A percentile compares a stretch with the other conserved stretches of the same genome.
phyloP scores from a whole-genome alignment of 2,113 vertebrate species.

The Boulengeromyrus knoepffleri region DNA sequence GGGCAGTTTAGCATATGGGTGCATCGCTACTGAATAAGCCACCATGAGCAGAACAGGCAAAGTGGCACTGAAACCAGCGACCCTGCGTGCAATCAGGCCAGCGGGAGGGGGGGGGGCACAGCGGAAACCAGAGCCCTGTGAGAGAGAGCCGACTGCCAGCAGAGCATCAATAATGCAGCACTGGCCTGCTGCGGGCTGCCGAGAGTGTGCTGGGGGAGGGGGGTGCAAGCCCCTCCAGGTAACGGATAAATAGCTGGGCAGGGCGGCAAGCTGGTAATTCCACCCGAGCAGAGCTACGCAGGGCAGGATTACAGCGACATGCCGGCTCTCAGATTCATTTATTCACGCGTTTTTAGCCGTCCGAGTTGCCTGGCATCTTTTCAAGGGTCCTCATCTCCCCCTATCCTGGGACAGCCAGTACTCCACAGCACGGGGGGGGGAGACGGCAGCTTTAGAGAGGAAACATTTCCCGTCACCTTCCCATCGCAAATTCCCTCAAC shows the following conservation, averaged over 20 bases:
- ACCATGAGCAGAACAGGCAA: background rate
- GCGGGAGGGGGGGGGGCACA: background rate
- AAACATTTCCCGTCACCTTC: background rate
- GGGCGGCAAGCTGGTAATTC: constrained; percentile 51
- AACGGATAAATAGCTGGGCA: constrained; percentile 56
- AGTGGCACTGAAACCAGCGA: background rate
- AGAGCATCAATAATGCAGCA: constrained; percentile 63
- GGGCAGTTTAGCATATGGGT: background rate
- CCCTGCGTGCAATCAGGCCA: background rate
- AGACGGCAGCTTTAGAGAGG: background rate
- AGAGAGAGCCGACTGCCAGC: constrained; percentile 50
- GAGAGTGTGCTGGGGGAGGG: constrained; percentile 58
- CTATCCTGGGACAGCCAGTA: background rate
- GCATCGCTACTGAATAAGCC: background rate
- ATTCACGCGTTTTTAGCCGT: background rate
- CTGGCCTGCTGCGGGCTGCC: constrained; percentile 51
- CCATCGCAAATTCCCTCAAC: background rate
- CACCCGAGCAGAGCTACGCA: constrained; percentile 42
- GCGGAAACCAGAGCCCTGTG: constrained; percentile 53
- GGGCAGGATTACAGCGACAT: constrained; percentile 32
- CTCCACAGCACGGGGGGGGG: background rate
- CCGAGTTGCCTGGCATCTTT: background rate
- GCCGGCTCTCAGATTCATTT: background rate
- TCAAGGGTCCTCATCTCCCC: background rate
- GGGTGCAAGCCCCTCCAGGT: constrained; percentile 59